phyloP scores from a whole-genome alignment of 2,888 invertebrate genomes.

The Dryomyza anilis region DNA sequence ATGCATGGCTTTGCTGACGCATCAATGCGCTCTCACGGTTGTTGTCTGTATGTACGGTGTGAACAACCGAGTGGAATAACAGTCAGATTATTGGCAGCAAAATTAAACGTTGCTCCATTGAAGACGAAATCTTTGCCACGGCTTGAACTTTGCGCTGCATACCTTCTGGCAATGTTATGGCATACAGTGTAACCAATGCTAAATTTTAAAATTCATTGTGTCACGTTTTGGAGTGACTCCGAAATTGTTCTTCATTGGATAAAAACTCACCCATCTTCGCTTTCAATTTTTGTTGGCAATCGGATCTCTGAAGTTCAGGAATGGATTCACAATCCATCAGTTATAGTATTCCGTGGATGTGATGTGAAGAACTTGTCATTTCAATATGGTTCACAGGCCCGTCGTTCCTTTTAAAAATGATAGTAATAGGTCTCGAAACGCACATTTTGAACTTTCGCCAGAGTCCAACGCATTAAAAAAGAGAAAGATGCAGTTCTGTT shows the following conservation, averaged over 20 bases:
- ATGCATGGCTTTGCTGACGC: too few species aligned
- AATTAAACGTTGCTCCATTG: not conserved
- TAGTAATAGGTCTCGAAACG: not conserved
- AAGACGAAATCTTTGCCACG: not conserved
- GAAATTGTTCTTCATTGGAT: slow-evolving; percentile 2
- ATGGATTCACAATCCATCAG: not conserved
- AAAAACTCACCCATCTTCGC: not conserved
- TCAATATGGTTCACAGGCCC: slow-evolving; percentile 1
- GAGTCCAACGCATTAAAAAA: slow-evolving; percentile 10
- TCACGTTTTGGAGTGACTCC: not conserved
- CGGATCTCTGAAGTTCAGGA: not conserved
- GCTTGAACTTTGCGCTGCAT: slow-evolving; percentile 7
- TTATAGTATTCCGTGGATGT: too few species aligned
- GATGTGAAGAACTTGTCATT: not conserved
- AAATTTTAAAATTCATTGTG: not conserved
- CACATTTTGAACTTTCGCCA: not conserved
- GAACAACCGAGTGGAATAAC: not conserved
- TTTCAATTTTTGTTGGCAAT: not conserved
- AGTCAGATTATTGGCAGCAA: not conserved
- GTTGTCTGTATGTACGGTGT: slow-evolving; percentile 17
- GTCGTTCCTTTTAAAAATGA: not conserved
- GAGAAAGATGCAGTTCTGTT: too few species aligned
- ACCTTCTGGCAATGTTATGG: not conserved
- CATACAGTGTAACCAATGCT: not conserved
- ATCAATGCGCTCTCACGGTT: slow-evolving; percentile 14